A percentile compares a stretch with the other conserved stretches of the same genome.
Conservation (phyloP, 2,113 vertebrate genomes). For the Pyxicephalus adspersus region DNA sequence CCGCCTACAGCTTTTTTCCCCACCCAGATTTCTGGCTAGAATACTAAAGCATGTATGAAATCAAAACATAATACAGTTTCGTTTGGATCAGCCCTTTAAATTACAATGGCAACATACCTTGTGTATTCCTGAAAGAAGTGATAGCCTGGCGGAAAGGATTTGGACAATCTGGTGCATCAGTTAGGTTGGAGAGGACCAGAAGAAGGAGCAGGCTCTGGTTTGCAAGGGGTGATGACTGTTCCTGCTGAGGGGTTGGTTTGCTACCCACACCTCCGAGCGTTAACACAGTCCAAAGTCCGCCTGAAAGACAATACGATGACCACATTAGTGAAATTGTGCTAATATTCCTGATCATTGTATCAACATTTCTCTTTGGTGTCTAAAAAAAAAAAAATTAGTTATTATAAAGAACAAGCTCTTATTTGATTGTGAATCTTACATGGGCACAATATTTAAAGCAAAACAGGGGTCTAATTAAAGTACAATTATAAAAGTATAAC, state of each 20-base stretch:
- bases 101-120: slow-evolving; percentile 79
- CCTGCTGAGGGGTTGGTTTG: slow-evolving; percentile 73
- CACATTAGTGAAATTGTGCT: not conserved
- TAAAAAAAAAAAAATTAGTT: no score
- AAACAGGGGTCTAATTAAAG: no score
- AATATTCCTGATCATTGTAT: not conserved
- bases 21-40: no score
- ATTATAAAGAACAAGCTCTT: no score
- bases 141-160: slow-evolving; percentile 95
- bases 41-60: no score
- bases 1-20: no score
- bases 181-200: slow-evolving; percentile 90
- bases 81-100: no score
- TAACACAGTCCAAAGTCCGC: slow-evolving; percentile 95
- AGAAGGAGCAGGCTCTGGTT: slow-evolving; percentile 95
- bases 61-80: no score
- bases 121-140: slow-evolving; percentile 93
- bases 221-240: slow-evolving; percentile 88
- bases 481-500: no score
- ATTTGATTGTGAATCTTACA: no score
- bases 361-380: not conserved
- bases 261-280: slow-evolving; percentile 87
- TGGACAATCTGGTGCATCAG: slow-evolving; percentile 82
- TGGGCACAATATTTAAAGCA: no score
- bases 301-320: slow-evolving; percentile 64